Conservation (phyloP, 2,797 vertebrate species). For the Fistularia tabacaria region DNA sequence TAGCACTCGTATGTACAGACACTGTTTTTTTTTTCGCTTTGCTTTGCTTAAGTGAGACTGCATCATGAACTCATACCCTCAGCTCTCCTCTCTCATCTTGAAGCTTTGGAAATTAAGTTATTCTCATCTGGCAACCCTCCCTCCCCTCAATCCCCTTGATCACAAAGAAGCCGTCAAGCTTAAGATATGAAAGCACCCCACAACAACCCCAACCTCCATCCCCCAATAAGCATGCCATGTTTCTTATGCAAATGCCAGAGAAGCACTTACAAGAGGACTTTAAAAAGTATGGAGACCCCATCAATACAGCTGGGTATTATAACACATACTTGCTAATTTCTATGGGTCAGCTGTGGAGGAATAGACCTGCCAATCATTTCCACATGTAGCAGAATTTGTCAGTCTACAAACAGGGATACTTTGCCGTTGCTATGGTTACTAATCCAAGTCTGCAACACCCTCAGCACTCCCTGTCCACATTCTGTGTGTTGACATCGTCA, state of each 20-base stretch:
- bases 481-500: conserved; percentile 89
- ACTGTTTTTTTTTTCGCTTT: conserved; percentile 11
- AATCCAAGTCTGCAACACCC: conserved; percentile 76
- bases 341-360: conserved; percentile 95
- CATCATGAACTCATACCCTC: conserved; percentile 66
- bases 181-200: conserved; percentile 86
- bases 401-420: conserved; percentile 94
- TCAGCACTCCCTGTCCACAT: conserved; percentile 71
- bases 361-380: conserved; percentile 96
- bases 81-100: conserved; percentile 79
- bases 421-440: conserved; percentile 95
- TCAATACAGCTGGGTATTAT: conserved; percentile 90
- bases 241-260: conserved; percentile 94
- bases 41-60: conserved; percentile 44
- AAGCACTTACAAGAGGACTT: conserved; percentile 93
- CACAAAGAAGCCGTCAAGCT: conserved; percentile 93
- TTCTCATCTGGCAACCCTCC: conserved; percentile 86
- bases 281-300: conserved; percentile 88
- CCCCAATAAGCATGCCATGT: conserved; percentile 89
- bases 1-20: conserved; percentile 2
- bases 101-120: conserved; percentile 93
- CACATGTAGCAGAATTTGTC: conserved; percentile 97
- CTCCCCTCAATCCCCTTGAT: conserved; percentile 77
- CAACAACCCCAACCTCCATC: conserved; percentile 76
- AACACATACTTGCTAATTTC: conserved; percentile 95